Conservation (phyloP, 2,113 vertebrate genomes). For the Nothoprocta perdicaria region DNA sequence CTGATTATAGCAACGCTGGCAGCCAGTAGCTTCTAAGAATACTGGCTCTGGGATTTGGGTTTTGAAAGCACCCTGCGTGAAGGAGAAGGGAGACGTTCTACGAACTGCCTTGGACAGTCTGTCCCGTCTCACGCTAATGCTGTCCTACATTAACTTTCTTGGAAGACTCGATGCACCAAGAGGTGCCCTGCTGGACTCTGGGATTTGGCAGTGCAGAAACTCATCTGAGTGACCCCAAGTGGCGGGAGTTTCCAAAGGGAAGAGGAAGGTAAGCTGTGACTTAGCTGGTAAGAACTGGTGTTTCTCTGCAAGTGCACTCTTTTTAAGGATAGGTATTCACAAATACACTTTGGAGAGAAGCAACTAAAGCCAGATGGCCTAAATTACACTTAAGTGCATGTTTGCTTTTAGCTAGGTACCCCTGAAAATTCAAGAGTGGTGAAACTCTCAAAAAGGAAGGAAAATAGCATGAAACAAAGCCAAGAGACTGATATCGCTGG, state of each 20-base stretch:
- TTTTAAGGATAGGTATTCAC: neutral
- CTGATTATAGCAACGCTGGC: neutral
- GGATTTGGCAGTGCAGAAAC: neutral
- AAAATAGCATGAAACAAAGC: neutral
- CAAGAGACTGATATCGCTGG: neutral
- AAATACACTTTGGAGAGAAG: neutral
- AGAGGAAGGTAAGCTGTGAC: neutral
- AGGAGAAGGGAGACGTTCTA: fast-evolving
- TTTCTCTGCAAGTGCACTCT: neutral
- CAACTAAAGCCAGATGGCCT: neutral
- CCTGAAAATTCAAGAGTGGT: neutral
- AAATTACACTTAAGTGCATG: neutral
- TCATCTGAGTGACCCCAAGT: neutral
- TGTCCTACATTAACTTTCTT: neutral
- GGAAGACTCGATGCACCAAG: neutral
- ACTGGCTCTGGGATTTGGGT: neutral
- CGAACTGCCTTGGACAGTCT: neutral
- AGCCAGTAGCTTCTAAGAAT: conserved; percentile 34
- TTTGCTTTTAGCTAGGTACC: neutral
- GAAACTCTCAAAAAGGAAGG: neutral
- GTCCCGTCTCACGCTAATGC: neutral
- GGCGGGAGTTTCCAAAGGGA: neutral
- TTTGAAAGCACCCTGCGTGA: neutral
- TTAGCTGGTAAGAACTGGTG: neutral
- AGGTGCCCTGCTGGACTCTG: neutral